A percentile compares a stretch with the other conserved stretches of the same genome.
Conservation (phyloP, 1,140 invertebrate genomes). For the Bombus impatiens region DNA sequence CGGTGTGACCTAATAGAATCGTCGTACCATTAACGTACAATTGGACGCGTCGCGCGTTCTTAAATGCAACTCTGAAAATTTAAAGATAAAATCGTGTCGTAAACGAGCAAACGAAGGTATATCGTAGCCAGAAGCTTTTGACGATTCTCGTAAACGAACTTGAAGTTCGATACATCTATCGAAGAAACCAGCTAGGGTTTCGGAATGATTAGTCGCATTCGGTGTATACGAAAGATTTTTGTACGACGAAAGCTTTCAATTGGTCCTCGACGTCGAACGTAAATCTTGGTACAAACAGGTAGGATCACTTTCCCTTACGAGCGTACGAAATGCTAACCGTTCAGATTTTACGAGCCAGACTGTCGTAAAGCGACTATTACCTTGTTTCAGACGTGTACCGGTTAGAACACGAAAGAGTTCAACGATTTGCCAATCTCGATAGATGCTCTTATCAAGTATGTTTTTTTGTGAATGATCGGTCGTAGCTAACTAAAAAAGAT, state of each 20-base stretch:
- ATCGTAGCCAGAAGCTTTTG: too few relatives aligned
- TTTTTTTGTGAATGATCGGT: not conserved
- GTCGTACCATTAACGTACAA: not conserved
- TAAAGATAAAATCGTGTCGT: too few relatives aligned
- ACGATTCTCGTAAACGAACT: too few relatives aligned
- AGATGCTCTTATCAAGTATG: not conserved
- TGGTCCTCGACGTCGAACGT: too few relatives aligned
- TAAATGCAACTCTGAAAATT: not conserved
- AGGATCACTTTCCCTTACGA: not conserved
- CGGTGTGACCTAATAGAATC: conserved; percentile 35
- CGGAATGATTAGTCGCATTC: not conserved
- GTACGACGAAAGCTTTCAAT: not conserved
- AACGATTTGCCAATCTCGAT: not conserved
- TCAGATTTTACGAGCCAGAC: conserved; percentile 1
- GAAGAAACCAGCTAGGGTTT: not conserved
- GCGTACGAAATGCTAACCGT: not conserved
- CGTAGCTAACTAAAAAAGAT: not conserved
- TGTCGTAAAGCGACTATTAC: not conserved
- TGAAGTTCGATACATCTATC: too few relatives aligned
- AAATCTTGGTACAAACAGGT: not conserved
- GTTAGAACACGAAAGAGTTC: not conserved
- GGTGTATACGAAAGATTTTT: not conserved
- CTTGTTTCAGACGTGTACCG: not conserved
- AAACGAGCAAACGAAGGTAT: too few relatives aligned
- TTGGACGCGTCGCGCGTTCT: not conserved